A percentile compares a stretch with the other conserved stretches of the same genome.
phyloP scores from a whole-genome alignment of 1,140 invertebrate species.

The Formica selysi region DNA sequence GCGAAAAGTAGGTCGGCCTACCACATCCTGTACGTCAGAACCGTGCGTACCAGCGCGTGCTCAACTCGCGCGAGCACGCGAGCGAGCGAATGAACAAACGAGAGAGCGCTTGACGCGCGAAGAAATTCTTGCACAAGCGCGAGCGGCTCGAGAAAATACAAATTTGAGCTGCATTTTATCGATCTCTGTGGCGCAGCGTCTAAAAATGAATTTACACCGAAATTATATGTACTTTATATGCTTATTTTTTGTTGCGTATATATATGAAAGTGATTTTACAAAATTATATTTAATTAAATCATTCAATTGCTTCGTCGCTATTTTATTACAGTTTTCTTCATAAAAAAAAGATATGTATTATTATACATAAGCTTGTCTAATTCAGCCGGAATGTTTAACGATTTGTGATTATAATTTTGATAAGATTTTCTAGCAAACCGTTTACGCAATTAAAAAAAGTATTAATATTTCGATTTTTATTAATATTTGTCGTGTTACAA shows the following conservation, averaged over 20 bases:
- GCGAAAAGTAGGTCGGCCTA: slow-evolving; percentile 39
- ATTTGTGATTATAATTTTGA: neutral
- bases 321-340: neutral
- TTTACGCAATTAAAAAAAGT: neutral
- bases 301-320: neutral
- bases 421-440: neutral
- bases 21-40: slow-evolving; percentile 43
- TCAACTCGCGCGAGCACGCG: slow-evolving; percentile 28
- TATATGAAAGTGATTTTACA: neutral
- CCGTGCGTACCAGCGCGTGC: slow-evolving; percentile 52
- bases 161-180: slow-evolving; percentile 28
- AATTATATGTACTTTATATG: neutral
- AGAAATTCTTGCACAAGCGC: neutral
- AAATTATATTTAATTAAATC: slow-evolving; percentile 5
- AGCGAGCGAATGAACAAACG: neutral
- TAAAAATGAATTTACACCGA: neutral
- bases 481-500: neutral
- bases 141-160: slow-evolving; percentile 15
- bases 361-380: neutral
- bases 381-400: neutral
- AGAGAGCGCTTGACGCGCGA: slow-evolving; percentile 20
- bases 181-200: neutral
- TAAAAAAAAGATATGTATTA: neutral
- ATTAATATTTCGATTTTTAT: neutral
- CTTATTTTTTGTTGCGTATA: neutral